phyloP scores from a whole-genome alignment of 2,888 invertebrate genomes.

The Allophyes oxyacanthae region DNA sequence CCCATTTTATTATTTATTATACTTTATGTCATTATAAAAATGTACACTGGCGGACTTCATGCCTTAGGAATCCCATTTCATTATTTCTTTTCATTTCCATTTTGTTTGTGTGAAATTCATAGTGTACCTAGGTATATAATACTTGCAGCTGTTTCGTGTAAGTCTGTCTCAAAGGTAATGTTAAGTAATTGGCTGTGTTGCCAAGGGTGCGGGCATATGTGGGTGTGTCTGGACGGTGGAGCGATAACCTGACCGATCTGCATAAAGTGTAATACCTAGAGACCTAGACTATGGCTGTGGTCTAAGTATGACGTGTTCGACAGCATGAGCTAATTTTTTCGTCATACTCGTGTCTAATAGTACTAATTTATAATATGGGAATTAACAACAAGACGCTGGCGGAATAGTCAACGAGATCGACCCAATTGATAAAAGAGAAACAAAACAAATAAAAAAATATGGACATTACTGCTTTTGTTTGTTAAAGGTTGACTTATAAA shows the following conservation, averaged over 20 bases:
- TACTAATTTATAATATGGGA: no score
- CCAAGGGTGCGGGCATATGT: constrained; percentile 29
- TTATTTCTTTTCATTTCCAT: no score
- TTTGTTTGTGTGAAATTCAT: no score
- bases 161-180: constrained; percentile 18
- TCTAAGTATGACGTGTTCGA: constrained; percentile 8
- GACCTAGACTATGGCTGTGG: constrained; percentile 12
- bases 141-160: constrained; percentile 4
- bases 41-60: no score
- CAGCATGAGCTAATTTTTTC: constrained; percentile 11
- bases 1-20: no score
- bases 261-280: constrained; percentile 20
- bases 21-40: no score
- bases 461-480: no score
- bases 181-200: constrained; percentile 48
- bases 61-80: no score
- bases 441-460: no score
- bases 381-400: no score
- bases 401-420: no score
- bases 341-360: constrained; percentile 22
- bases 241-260: constrained; percentile 31
- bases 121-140: background rate
- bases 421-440: no score
- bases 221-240: constrained; percentile 37
- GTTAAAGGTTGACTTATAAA: background rate